A percentile compares a stretch with the other conserved stretches of the same genome.
Evolutionary conservation across 2,113 vertebrate genomes (phyloP).

Genomic region (Trichechus manatus): DNA sequence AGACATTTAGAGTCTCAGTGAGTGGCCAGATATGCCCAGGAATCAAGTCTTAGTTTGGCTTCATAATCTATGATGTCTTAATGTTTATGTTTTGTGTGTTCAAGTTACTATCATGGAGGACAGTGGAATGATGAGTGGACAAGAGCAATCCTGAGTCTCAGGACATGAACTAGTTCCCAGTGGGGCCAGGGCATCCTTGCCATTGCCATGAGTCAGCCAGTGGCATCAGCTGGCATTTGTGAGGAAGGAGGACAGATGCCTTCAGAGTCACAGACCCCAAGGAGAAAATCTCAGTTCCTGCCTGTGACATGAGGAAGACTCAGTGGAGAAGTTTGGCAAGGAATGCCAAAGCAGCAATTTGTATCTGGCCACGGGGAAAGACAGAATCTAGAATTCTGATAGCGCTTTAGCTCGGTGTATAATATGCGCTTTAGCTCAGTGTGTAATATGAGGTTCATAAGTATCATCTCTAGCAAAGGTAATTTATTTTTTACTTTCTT

Average conservation of each 20-base stretch:
- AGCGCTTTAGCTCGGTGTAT: background rate
- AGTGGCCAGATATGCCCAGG: background rate
- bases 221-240: background rate
- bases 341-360: background rate
- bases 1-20: background rate
- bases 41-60: background rate
- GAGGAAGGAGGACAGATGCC: background rate
- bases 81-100: background rate
- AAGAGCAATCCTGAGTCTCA: background rate
- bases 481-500: background rate
- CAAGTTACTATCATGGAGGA: background rate
- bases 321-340: background rate
- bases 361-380: background rate
- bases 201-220: background rate
- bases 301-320: background rate
- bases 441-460: background rate
- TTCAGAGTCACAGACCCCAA: background rate
- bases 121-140: background rate
- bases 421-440: background rate
- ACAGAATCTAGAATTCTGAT: background rate
- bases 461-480: background rate
- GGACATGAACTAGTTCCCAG: background rate
- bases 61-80: background rate
- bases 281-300: background rate
- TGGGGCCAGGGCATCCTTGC: background rate